Evolutionary conservation across 2,888 invertebrate genomes (phyloP), one percentile per base, ranked within the genome.

Genomic region (Drosophila melanosoma): DNA sequence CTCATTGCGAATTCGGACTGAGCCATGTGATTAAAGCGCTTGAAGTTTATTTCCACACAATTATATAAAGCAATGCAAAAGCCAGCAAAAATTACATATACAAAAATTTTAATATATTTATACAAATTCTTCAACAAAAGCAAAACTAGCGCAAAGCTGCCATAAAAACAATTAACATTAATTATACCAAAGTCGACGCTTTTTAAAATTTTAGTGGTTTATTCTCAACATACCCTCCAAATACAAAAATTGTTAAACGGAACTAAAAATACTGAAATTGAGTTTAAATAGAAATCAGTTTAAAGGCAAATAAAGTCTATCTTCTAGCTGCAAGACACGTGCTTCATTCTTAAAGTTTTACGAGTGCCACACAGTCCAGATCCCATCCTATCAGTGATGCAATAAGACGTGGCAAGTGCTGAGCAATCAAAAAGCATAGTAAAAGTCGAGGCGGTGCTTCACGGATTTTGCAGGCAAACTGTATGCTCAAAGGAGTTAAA

Each of bases 401-500:
- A 75, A 79, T 69, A 69, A 75, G 70, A 75, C 82, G 56, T 62
- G 51, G 49, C 64, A 74, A 83, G 64, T 52, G 84, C 82, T 73
- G 70, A 82, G 60, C 79, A 78, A 82, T 78, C 79, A 61, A 73
- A 73, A 65, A 67, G 73, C 66, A 53, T 68, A 63, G 75, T 75
- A 51, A 65, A 61, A 67, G 49, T 23, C 51, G 51, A 52, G 35
- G 26, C 51, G 51, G 45, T 32, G 63, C 45, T 29, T 62, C 51
- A 58, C 51, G 54, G 23, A 48, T 36, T 10, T 45, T 12, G 20
- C 48, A 36, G 58, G 52, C 64, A 72, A 81, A 58, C 69, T 58
- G 62, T 69, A 81, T 81, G 75, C 84, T 74, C 74, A 75, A 68
- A 53, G 69, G 61, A 76, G 75, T 68, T 73, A 72, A 81, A 57